phyloP scores from a whole-genome alignment of 2,113 vertebrate species.

The Phaethornis superciliosus region DNA sequence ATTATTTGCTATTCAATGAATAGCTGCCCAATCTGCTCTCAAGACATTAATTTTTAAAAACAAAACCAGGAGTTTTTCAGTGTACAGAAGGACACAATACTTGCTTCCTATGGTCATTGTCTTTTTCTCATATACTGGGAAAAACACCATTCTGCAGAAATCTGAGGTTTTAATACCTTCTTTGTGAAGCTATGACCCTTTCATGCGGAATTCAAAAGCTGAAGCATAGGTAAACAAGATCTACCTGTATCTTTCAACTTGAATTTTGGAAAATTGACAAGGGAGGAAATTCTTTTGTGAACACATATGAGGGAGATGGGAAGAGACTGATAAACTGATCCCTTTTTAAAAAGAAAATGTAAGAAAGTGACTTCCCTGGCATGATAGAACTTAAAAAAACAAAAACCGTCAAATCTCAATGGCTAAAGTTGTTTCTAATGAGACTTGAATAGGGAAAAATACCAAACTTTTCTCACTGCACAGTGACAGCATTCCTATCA shows the following conservation, averaged over 20 bases:
- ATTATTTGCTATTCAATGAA: neutral
- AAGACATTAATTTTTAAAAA: neutral
- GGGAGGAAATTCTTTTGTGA: conserved; percentile 2
- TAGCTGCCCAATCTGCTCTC: neutral
- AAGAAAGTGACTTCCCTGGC: neutral
- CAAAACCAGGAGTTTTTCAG: neutral
- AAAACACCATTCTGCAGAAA: neutral
- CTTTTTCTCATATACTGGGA: neutral
- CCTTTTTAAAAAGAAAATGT: conserved; percentile 8
- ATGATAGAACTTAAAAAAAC: neutral
- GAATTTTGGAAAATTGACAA: neutral
- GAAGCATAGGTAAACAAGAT: conserved; percentile 13
- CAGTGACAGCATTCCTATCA: conserved; percentile 46
- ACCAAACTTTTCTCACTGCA: conserved; percentile 37
- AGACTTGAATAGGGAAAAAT: neutral
- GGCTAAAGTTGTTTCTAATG: conserved; percentile 16
- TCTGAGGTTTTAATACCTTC: neutral
- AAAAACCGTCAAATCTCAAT: neutral
- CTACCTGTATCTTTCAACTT: neutral
- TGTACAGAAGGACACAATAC: neutral
- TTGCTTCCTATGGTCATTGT: neutral
- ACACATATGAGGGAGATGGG: neutral
- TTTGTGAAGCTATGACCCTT: neutral
- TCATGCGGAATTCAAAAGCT: neutral
- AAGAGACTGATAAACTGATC: neutral